Evolutionary conservation across 2,888 invertebrate genomes (phyloP).

Genomic region (Chrysotoxum bicinctum): DNA sequence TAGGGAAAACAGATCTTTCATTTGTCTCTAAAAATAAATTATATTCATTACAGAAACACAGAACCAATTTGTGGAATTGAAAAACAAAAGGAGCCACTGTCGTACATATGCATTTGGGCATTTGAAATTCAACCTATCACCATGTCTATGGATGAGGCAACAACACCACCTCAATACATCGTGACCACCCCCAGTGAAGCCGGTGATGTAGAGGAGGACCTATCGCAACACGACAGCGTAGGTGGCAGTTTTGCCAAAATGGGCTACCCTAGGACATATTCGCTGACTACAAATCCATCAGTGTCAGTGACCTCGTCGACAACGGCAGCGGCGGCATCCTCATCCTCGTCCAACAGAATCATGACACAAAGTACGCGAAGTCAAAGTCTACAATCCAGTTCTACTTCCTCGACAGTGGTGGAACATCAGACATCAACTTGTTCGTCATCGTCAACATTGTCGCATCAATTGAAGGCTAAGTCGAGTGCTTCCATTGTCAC

Average conservation of each 20-base stretch:
- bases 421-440: constrained; percentile 74
- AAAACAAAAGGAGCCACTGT: background rate
- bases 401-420: constrained; percentile 74
- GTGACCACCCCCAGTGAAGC: constrained; percentile 81
- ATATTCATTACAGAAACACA: constrained; percentile 41
- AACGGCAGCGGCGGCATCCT: background rate
- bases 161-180: constrained; percentile 79
- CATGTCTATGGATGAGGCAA: constrained; percentile 75
- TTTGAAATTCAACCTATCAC: constrained; percentile 60
- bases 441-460: constrained; percentile 78
- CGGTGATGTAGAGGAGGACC: constrained; percentile 78
- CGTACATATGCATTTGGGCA: constrained; percentile 63
- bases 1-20: constrained; percentile 3
- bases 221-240: constrained; percentile 73
- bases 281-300: constrained; percentile 70
- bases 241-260: constrained; percentile 46
- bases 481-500: constrained; percentile 80
- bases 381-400: constrained; percentile 79
- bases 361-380: constrained; percentile 77
- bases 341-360: constrained; percentile 69
- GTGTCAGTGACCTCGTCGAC: constrained; percentile 62
- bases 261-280: constrained; percentile 37
- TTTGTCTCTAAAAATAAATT: constrained; percentile 27
- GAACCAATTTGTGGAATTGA: constrained; percentile 19
- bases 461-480: constrained; percentile 82